These are phyloP conservation scores for Chymomyza fuscimana DNA, from an alignment of 2,888 invertebrate species.

Conservation along the genomic window DNA sequence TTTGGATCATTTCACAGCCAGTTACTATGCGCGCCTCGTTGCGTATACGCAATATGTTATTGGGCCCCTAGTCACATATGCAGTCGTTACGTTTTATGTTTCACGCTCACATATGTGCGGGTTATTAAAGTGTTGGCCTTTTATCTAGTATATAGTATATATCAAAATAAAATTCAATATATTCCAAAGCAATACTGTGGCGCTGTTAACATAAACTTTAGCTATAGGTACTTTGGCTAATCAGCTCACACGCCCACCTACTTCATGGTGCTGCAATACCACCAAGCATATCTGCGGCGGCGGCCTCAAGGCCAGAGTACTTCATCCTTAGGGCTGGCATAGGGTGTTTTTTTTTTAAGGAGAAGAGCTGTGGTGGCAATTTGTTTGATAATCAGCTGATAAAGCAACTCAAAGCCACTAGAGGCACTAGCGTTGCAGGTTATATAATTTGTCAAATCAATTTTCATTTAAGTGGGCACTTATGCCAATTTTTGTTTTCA, in stretches of 20 bases:
- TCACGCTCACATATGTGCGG: not conserved
- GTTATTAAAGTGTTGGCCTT: not conserved
- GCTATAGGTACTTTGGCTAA: constrained; percentile 32
- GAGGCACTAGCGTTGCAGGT: too few species aligned
- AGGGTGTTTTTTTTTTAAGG: too few species aligned
- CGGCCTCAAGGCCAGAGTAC: constrained; percentile 17
- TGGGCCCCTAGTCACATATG: not conserved
- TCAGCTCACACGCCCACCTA: constrained; percentile 43
- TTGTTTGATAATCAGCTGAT: too few species aligned
- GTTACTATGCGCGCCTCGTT: constrained; percentile 16
- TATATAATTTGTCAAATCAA: too few species aligned
- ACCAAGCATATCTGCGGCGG: constrained; percentile 19
- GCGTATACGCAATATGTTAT: constrained; percentile 16
- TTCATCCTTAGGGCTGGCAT: not conserved
- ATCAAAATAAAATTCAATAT: not conserved
- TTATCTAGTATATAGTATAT: not conserved
- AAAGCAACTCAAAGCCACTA: too few species aligned
- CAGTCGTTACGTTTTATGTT: not conserved
- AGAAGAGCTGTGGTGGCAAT: too few species aligned
- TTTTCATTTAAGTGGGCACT: too few species aligned
- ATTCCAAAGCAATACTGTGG: constrained; percentile 27
- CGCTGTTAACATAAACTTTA: constrained; percentile 63
- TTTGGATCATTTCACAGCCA: constrained; percentile 33
- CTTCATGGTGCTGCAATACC: not conserved
- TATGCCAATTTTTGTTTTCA: too few species aligned